phyloP scores from a whole-genome alignment of 30 jellyfish, hydroid and myxozoan genomes.

The Aurelia sp. region DNA sequence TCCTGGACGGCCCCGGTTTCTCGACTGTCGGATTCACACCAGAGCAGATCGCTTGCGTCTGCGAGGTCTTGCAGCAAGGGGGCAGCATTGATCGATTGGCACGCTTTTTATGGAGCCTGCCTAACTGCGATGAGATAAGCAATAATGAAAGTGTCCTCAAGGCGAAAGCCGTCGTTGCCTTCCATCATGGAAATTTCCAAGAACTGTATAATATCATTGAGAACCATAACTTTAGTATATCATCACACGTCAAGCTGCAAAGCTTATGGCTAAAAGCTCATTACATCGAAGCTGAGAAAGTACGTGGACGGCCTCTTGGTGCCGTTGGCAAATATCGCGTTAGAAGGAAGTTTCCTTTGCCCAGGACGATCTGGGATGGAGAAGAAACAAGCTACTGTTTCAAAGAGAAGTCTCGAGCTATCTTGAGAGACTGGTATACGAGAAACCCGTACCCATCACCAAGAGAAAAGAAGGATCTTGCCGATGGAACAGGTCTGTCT shows the following conservation, averaged over 20 bases:
- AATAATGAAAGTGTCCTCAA: constrained; percentile 84
- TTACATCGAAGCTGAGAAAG: constrained; percentile 91
- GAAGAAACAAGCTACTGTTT: constrained; percentile 96
- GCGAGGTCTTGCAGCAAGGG: constrained; percentile 94
- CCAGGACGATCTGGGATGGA: constrained; percentile 98
- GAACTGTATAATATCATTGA: constrained; percentile 88
- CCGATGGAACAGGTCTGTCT: constrained; percentile 92
- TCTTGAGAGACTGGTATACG: constrained; percentile 84
- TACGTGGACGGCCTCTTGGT: constrained; percentile 90
- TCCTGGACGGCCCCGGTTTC: constrained; percentile 70
- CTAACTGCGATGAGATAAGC: constrained; percentile 87
- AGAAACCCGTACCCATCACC: constrained; percentile 96
- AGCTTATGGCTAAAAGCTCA: constrained; percentile 92
- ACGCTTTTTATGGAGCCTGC: constrained; percentile 94
- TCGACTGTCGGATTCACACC: constrained; percentile 87
- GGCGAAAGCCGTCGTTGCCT: constrained; percentile 95
- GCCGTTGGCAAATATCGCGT: constrained; percentile 98
- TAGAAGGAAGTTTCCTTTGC: constrained; percentile 95
- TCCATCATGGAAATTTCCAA: constrained; percentile 94
- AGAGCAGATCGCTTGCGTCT: constrained; percentile 97
- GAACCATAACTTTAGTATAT: constrained; percentile 67
- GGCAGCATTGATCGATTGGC: constrained; percentile 95
- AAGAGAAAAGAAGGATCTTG: constrained; percentile 90
- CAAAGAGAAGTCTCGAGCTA: constrained; percentile 92
- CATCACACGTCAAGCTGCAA: constrained; percentile 90